Conservation (phyloP, 2,797 vertebrate species). For the Spondyliosoma cantharus region DNA sequence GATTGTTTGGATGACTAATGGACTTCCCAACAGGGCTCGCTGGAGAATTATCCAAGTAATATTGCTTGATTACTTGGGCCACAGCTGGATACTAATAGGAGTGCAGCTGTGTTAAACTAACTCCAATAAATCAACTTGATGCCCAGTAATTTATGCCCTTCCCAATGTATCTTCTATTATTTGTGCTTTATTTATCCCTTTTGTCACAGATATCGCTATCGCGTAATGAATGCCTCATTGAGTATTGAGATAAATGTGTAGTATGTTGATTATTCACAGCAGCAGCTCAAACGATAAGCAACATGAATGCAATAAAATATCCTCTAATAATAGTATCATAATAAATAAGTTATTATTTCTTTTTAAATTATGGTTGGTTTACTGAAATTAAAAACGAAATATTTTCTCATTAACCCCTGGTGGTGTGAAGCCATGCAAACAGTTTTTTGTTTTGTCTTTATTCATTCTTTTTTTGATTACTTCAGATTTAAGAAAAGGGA, state of each 20-base stretch:
- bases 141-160: constrained; percentile 38
- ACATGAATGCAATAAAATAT: constrained; percentile 23
- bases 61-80: constrained; percentile 53
- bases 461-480: background rate
- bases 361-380: background rate
- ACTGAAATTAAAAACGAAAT: background rate
- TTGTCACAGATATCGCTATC: constrained; percentile 22
- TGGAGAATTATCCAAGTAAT: constrained; percentile 52
- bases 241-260: constrained; percentile 45
- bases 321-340: background rate
- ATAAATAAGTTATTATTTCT: constrained; percentile 1
- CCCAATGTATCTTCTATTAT: constrained; percentile 22
- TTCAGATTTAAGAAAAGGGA: background rate
- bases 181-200: constrained; percentile 45
- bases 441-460: background rate
- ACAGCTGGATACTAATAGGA: constrained; percentile 42
- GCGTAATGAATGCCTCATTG: constrained; percentile 49
- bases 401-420: background rate
- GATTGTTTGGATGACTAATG: constrained; percentile 60
- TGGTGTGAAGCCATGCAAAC: background rate
- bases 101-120: constrained; percentile 65
- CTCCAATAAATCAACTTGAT: constrained; percentile 56
- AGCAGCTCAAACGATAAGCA: constrained; percentile 45
- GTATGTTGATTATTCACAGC: constrained; percentile 50
- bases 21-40: constrained; percentile 55